Evolutionary conservation across 2,888 invertebrate species (phyloP).

Genomic region (Himalopsyche kuldschensis): DNA sequence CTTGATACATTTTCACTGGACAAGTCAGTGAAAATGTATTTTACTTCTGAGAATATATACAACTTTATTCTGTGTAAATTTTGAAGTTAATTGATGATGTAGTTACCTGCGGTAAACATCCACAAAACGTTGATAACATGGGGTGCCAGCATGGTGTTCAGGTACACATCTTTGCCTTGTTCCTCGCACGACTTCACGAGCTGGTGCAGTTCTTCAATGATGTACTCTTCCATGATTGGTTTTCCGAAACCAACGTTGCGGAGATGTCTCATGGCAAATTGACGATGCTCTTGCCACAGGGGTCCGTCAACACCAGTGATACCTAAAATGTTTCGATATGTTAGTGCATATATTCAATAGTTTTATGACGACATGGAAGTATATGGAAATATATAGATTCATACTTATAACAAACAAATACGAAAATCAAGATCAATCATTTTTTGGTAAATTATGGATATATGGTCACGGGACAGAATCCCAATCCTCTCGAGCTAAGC

Average conservation of each 20-base stretch:
- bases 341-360: not conserved
- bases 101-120: constrained; percentile 60
- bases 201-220: constrained; percentile 58
- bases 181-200: constrained; percentile 45
- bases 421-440: no score
- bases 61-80: not conserved
- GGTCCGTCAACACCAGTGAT: constrained; percentile 64
- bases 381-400: no score
- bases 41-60: no score
- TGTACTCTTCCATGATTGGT: constrained; percentile 56
- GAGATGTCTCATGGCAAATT: constrained; percentile 59
- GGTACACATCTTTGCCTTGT: constrained; percentile 25
- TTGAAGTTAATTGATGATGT: not conserved
- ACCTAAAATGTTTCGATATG: constrained; percentile 15
- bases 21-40: no score
- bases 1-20: no score
- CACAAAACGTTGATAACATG: constrained; percentile 68
- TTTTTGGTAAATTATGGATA: no score
- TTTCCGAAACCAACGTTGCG: constrained; percentile 61
- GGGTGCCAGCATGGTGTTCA: constrained; percentile 51
- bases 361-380: no score
- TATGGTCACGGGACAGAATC: no score
- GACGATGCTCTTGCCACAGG: constrained; percentile 60
- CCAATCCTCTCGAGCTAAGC: no score
- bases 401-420: no score